These are phyloP conservation scores for Catharus ustulatus DNA, from an alignment of 2,797 vertebrate species.

Conservation along the genomic window DNA sequence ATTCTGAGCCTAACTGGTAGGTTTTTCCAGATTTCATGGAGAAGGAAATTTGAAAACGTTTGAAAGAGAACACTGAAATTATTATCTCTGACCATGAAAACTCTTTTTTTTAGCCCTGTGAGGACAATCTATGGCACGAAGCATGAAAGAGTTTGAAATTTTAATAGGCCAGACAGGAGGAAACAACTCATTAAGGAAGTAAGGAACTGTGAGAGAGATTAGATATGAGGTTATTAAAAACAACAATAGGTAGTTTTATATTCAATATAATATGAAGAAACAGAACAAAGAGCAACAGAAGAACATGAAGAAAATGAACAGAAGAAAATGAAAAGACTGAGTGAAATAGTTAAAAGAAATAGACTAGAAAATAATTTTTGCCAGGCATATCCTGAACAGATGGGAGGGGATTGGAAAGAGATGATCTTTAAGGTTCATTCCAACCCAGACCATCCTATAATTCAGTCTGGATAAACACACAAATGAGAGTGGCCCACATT, in stretches of 20 bases:
- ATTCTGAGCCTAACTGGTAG: neutral
- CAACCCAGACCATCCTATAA: too few relatives aligned
- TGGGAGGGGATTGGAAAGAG: neutral
- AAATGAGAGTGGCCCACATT: too few relatives aligned
- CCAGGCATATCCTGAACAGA: slow-evolving; percentile 16
- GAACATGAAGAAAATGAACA: neutral
- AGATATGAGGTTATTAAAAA: neutral
- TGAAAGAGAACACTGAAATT: neutral
- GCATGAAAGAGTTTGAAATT: neutral
- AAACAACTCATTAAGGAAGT: neutral
- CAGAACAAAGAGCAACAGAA: too few relatives aligned
- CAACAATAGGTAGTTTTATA: neutral
- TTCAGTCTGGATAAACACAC: too few relatives aligned
- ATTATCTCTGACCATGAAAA: neutral
- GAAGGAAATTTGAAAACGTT: neutral
- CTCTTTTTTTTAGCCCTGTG: neutral
- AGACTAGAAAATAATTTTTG: slow-evolving; percentile 28
- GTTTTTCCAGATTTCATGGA: neutral
- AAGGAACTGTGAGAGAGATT: neutral
- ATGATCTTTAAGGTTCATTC: too few relatives aligned
- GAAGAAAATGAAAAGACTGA: neutral
- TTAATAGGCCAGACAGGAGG: neutral
- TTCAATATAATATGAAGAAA: neutral
- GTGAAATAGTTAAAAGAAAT: slow-evolving; percentile 20
- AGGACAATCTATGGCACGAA: neutral